Percentiles rank a stretch among this genome's conserved stretches.
These are phyloP conservation scores for Amblyjoppa proteus DNA, from an alignment of 2,888 invertebrate genomes.

Conservation along the genomic window DNA sequence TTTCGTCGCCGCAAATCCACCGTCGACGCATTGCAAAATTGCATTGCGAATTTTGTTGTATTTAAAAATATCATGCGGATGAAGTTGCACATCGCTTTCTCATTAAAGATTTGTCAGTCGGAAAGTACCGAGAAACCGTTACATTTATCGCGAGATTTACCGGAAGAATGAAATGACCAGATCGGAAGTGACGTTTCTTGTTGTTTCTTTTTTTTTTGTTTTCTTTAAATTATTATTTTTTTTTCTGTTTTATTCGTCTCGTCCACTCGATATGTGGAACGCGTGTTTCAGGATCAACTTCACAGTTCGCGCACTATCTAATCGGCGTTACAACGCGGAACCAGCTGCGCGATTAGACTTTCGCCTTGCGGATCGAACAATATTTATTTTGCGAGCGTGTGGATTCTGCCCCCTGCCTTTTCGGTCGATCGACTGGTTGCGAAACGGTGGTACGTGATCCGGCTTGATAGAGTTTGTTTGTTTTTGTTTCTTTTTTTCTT, in stretches of 20 bases:
- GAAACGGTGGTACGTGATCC: constrained; percentile 6
- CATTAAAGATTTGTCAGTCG: constrained; percentile 28
- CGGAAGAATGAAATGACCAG: too few species aligned
- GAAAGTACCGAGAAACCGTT: too few species aligned
- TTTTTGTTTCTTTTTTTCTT: not conserved
- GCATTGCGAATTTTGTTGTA: not conserved
- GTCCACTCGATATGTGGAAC: not conserved
- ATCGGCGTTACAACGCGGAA: constrained; percentile 8
- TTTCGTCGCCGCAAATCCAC: constrained; percentile 56
- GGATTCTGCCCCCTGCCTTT: not conserved
- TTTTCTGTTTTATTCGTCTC: not conserved
- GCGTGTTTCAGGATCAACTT: not conserved
- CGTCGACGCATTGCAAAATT: constrained; percentile 16
- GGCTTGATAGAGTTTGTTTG: constrained; percentile 8
- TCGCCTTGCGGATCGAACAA: constrained; percentile 8
- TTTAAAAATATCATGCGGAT: constrained; percentile 2
- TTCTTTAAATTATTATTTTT: constrained; percentile 13
- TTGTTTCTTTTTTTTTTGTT: constrained; percentile 6
- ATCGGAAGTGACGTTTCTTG: not conserved
- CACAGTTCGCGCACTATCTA: constrained; percentile 16
- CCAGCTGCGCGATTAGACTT: constrained; percentile 35
- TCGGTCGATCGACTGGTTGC: not conserved
- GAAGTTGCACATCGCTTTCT: not conserved
- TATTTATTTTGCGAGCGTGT: constrained; percentile 1
- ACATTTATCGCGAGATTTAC: too few species aligned